Evolutionary conservation across 1,140 invertebrate species (phyloP).

Genomic region (Rhopalosiphum maidis): DNA sequence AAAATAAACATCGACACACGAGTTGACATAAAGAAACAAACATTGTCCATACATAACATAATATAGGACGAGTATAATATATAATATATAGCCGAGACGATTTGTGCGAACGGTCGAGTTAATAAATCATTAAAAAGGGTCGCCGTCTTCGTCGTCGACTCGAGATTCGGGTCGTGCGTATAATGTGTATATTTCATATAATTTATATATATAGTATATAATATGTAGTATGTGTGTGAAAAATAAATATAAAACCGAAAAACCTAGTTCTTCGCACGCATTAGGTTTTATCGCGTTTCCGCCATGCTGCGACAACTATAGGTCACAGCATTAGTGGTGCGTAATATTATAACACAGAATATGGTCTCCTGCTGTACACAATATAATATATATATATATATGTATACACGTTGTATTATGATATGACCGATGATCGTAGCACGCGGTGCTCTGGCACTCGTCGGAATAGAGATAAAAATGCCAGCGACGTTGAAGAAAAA

Average conservation of each 20-base stretch:
- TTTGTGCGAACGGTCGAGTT: background rate
- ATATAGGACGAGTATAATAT: background rate
- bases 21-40: constrained; percentile 18
- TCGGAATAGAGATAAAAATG: background rate
- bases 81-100: background rate
- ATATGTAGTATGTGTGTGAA: background rate
- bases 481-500: background rate
- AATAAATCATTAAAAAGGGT: constrained; percentile 46
- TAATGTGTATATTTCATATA: background rate
- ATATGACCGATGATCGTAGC: background rate
- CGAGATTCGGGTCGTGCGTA: background rate
- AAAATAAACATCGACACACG: constrained; percentile 13
- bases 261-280: background rate
- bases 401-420: background rate
- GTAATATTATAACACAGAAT: background rate
- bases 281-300: background rate
- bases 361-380: background rate
- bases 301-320: background rate
- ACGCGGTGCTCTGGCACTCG: constrained; percentile 17
- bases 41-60: constrained; percentile 4
- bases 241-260: constrained; percentile 14
- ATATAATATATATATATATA: background rate
- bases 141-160: background rate
- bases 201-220: background rate
- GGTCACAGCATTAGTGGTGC: background rate